Evolutionary conservation across 23 tunicate species (phyloP), one percentile per base, ranked within the genome.

Genomic region (Phallusia fumigata): DNA sequence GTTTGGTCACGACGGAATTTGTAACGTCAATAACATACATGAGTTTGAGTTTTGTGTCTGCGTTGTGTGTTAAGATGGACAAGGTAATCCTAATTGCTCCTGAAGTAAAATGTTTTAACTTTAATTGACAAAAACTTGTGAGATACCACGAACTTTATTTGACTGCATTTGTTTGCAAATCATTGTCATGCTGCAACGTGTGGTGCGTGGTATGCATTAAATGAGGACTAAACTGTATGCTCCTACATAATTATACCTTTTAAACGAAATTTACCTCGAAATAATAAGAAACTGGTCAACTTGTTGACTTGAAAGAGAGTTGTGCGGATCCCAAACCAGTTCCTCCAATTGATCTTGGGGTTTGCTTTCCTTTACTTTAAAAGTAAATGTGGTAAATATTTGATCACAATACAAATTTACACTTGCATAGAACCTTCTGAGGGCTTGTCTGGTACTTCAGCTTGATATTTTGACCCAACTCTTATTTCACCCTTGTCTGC

Each of bases 401-500:
- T 5, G 11, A 77, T 36, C 22, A 58, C 10, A 40, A 40, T 16
- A 6, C 69, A 51, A 51, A 58, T 24, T 21, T 21, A 22, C 19
- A 36, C 31, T 5, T 22, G 28, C 75, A 87, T 78, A 80, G 16
- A 28, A 88, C 93, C 34, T 79, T 79, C 73, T 1, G n/a, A 36
- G 0, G 78, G 35, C 32, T 72, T 16, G 32, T 52, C 33, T 18
- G 94, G 94, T 19, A 94, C 80, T 53, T 89, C 94, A 16, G 98
- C 98, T 65, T 94, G 98, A 52, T 94, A 86, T 36, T 85, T 90
- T 2, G 91, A 86, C 2, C 99, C 99, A 18, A 97, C 95, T 12
- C 99, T 81, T 40, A 97, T 97, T 86, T 97, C 99, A 28, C 99
- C 99, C 50, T 85, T 85, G 76, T 97, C 99, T 18, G 99, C 99